Conservation (phyloP, 2,797 vertebrate genomes). For the Myotis myotis region DNA sequence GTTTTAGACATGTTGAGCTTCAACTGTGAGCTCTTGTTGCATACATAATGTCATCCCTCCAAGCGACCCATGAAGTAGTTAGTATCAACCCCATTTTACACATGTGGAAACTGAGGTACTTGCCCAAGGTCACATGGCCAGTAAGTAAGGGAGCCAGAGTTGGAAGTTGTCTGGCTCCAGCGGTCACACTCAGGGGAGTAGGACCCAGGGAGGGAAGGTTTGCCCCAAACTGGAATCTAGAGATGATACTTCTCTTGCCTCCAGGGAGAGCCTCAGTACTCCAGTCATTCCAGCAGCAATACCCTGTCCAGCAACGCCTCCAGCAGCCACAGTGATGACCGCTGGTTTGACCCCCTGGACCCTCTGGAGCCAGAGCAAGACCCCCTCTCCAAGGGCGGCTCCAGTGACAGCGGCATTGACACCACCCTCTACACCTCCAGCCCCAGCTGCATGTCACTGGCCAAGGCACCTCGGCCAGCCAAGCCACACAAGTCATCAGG, state of each 20-base stretch:
- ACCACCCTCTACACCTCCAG: slow-evolving; percentile 86
- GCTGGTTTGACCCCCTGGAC: slow-evolving; percentile 92
- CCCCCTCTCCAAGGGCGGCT: slow-evolving; percentile 89
- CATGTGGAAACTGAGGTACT: neutral
- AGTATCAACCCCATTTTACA: neutral
- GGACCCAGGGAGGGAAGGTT: neutral
- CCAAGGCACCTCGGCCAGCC: slow-evolving; percentile 79
- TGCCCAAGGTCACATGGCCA: neutral
- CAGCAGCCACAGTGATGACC: slow-evolving; percentile 94
- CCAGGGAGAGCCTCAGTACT: slow-evolving; percentile 92
- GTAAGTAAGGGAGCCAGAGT: neutral
- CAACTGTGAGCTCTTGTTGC: neutral
- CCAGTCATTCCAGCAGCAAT: slow-evolving; percentile 96
- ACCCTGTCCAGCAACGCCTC: slow-evolving; percentile 95
- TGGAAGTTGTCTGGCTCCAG: neutral
- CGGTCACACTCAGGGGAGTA: neutral
- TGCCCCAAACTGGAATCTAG: too few species aligned
- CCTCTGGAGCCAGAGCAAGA: slow-evolving; percentile 87
- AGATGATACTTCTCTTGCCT: neutral
- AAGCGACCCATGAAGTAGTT: neutral
- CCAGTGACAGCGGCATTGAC: slow-evolving; percentile 94
- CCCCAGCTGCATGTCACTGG: slow-evolving; percentile 77
- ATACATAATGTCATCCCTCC: neutral
- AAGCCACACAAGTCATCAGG: slow-evolving; percentile 85
- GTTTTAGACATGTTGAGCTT: neutral